A percentile compares a stretch with the other conserved stretches of the same genome.
Evolutionary conservation across 2,113 vertebrate genomes (phyloP).

Genomic region (Rhinoptilus africanus): DNA sequence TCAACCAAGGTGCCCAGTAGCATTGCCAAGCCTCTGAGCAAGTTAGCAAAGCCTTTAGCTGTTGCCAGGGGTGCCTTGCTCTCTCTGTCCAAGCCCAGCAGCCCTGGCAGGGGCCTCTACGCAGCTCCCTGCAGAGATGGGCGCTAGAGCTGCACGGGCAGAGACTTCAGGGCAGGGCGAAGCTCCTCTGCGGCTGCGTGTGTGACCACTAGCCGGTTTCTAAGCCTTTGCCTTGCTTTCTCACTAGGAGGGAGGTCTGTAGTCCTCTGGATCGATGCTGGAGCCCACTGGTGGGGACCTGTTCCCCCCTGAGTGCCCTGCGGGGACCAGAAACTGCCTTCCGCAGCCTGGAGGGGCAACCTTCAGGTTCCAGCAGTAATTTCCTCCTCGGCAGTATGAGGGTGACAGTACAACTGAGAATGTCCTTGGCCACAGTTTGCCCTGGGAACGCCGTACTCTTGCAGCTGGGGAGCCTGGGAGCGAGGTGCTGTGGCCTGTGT

Average conservation of each 20-base stretch:
- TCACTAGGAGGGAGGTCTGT: neutral
- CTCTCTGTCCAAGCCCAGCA: rapidly evolving
- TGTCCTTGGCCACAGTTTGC: neutral
- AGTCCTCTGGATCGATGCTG: neutral
- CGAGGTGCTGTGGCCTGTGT: neutral
- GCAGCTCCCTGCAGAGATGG: neutral
- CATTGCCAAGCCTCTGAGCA: neutral
- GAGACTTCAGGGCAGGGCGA: neutral
- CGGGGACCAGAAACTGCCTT: neutral
- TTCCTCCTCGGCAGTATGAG: neutral
- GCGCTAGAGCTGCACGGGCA: rapidly evolving
- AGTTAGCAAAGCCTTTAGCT: neutral
- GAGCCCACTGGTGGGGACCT: neutral
- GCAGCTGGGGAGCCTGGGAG: neutral
- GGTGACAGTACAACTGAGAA: neutral
- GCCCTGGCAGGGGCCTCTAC: neutral
- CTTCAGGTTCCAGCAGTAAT: neutral
- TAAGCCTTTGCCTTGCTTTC: neutral
- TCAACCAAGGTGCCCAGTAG: neutral
- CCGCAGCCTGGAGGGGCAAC: neutral
- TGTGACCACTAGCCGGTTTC: neutral
- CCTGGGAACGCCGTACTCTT: neutral
- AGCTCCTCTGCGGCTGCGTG: neutral
- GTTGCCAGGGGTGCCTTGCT: neutral
- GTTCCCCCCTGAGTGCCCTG: neutral